Base-by-base conservation (phyloP, 2,888 invertebrate species). In the Lagria hirta region DNA sequence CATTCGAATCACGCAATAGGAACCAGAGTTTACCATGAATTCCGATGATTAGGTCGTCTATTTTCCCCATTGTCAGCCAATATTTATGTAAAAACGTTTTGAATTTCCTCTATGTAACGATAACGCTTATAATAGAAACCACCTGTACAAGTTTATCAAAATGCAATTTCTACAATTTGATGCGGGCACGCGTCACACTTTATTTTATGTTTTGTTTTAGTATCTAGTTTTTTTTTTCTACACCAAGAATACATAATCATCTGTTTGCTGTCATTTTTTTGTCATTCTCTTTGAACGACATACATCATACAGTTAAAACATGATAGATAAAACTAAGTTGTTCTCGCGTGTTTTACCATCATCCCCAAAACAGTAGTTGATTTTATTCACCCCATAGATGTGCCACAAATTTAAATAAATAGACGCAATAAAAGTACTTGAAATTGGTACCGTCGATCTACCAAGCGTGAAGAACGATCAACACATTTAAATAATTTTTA, bases 401-500 rank as follows among this genome's bases (percentile, higher is more conserved):
- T 30, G 47, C 36, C 53, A 50, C 58, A 57, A 62, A 63, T 63
- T 64, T 63, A 60, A 65, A 64, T 65, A 62, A 65, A 63, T 64
- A 61, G 61, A 53, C 36, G 55, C 55, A 50, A 49, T 50, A 48
- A n/a, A 52, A 46, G 54, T 54, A 54, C 53, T 54, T 50, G 49
- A 51, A 57, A 52, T 51, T 54, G 51, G 54, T 56, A 55, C 47
- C 50, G 47, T 56, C 54, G 46, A 40, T 43, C 51, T 51, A 50
- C 52, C 51, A 48, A 58, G 55, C 63, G 58, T 63, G 54, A 57
- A 59, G 60, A 54, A 47, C 60, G 58, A 61, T 64, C 64, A 64
- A 62, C 62, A 64, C 64, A 64, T 65, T 62, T 60, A 58, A 64
- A 64, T 62, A 60, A 62, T 61, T 61, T 62, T 61, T 58, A 62